Evolutionary conservation across 2,888 invertebrate species (phyloP), one percentile per base, ranked within the genome.

Genomic region (Aspidapion aeneum): DNA sequence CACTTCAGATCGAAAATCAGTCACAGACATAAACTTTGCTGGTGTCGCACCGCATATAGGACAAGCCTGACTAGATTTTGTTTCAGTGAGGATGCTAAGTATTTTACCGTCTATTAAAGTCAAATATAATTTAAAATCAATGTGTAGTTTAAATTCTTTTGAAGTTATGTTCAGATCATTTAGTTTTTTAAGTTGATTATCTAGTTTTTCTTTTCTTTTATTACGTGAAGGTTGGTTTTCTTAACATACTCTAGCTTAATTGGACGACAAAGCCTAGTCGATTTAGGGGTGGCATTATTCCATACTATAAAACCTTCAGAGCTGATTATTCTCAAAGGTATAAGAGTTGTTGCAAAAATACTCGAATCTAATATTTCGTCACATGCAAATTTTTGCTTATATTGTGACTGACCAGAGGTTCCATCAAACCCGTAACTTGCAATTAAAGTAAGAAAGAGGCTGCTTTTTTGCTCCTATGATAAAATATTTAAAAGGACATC

Each of bases 101-200:
- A 52, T 52, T 52, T 52, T 52, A 9, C 52, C 52, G 19, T 52
- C 52, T 18, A 52, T 52, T 19, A 52, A 52, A 52, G 52, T 52
- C 52, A 52, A 52, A 19, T n/a, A 19, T 52, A 52, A 52, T 18
- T 52, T 19, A 52, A 52, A 52, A 52, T 52, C 7, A 7, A 52
- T 19, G 5, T 18, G 19, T 7, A 52, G 7, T 18, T 52, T 5
- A n/a, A 52, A 52, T 9, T 52, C 19, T 17, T 52, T 52, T 17
- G n/a, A 18, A 7, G 18, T 7, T 7, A n/a, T n/a, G 7, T 52
- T 17, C 18, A 18, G 19, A 18, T 52, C 19, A 18, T n/a, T 17
- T 18, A 5, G 17, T 9, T 52, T 19, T 52, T 52, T 52, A 52
- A 52, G 3, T 52, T 52, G 18, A 52, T 52, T 52, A 52, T 19